These are phyloP conservation scores for Theonella swinhoei DNA, from an alignment of 37 sponge, comb jelly and placozoan species.

Conservation along the genomic window DNA sequence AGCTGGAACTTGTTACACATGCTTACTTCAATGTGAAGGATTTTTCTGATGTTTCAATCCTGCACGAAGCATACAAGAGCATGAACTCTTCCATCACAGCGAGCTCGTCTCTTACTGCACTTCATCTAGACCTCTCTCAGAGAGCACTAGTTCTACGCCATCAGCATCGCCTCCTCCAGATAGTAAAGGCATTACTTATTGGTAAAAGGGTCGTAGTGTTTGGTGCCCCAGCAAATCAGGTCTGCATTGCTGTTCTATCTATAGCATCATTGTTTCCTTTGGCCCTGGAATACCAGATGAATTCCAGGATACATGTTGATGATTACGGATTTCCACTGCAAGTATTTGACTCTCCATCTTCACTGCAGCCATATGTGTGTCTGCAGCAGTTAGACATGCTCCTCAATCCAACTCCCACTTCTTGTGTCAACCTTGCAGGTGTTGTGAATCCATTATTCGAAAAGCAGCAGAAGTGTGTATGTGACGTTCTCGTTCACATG, in stretches of 20 bases:
- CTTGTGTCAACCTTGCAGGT: slow-evolving; percentile 27
- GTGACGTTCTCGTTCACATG: slow-evolving; percentile 60
- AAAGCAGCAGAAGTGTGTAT: slow-evolving; percentile 42
- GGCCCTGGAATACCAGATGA: slow-evolving; percentile 13
- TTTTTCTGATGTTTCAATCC: slow-evolving; percentile 49
- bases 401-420: not conserved
- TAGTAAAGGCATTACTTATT: slow-evolving; percentile 69
- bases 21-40: slow-evolving; percentile 80
- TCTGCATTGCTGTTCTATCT: slow-evolving; percentile 28
- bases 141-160: slow-evolving; percentile 13
- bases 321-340: slow-evolving; percentile 32
- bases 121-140: slow-evolving; percentile 7
- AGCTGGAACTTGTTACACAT: slow-evolving; percentile 64
- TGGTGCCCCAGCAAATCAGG: slow-evolving; percentile 27
- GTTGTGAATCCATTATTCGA: slow-evolving; percentile 76
- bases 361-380: slow-evolving; percentile 62
- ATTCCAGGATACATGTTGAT: not conserved
- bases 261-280: slow-evolving; percentile 62
- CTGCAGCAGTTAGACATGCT: slow-evolving; percentile 69
- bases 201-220: slow-evolving; percentile 59
- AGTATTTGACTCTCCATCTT: not conserved
- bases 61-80: slow-evolving; percentile 41
- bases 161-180: slow-evolving; percentile 54
- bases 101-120: not conserved
- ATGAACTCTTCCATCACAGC: slow-evolving; percentile 19